Percentiles rank a stretch among this genome's conserved stretches.
Evolutionary conservation across 2,888 invertebrate genomes (phyloP).

Genomic region (Tricholauxania praeusta): DNA sequence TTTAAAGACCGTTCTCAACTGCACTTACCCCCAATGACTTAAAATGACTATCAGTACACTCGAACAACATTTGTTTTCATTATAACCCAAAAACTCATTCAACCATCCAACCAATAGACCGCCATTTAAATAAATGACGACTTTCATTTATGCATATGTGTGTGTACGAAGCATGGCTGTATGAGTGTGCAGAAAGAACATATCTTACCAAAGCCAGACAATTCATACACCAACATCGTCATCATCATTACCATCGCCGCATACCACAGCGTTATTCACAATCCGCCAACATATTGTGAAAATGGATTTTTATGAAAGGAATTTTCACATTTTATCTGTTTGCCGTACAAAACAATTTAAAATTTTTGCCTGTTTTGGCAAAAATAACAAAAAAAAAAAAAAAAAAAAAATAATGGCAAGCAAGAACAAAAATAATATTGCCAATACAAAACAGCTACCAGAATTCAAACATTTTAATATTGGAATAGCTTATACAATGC

Average conservation of each 20-base stretch:
- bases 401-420: constrained; percentile 6
- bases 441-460: too few species aligned
- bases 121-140: constrained; percentile 34
- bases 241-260: not conserved
- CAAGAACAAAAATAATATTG: constrained; percentile 3
- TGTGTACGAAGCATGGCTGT: not conserved
- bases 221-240: not conserved
- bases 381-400: not conserved
- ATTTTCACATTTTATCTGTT: constrained; percentile 19
- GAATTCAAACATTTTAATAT: too few species aligned
- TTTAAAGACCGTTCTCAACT: too few species aligned
- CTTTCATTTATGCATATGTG: constrained; percentile 17
- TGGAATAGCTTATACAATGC: not conserved
- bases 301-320: constrained; percentile 18
- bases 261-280: not conserved
- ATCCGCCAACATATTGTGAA: constrained; percentile 18
- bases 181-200: not conserved
- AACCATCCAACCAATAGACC: constrained; percentile 18
- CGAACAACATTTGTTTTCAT: not conserved
- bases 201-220: constrained; percentile 22
- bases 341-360: constrained; percentile 4
- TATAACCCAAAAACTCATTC: constrained; percentile 28
- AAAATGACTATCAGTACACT: not conserved
- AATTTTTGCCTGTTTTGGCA: constrained; percentile 7
- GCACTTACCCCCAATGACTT: too few species aligned